Evolutionary conservation across 2,888 invertebrate genomes (phyloP), one percentile per base, ranked within the genome.

Genomic region (Cyaniris semiargus): DNA sequence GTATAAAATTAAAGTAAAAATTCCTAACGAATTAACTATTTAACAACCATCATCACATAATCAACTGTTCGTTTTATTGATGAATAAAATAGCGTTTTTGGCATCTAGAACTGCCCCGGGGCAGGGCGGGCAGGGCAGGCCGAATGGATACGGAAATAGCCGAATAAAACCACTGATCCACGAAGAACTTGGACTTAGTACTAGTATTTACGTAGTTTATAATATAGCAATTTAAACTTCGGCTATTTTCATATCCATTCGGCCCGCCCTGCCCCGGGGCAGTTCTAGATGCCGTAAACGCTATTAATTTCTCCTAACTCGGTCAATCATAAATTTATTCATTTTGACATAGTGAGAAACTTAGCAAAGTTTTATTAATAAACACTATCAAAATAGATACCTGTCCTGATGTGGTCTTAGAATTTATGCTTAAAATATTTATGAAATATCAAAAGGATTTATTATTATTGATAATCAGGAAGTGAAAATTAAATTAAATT

Each of bases 11-110:
- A n/a, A 18, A 38, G 23, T 44, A 44, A 44, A 72, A 21, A 44
- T 38, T 44, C 44, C 1, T 44, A 44, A 21, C 82, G 78, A 80
- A 82, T 81, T 79, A 80, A 78, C 78, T 18, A 53, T 74, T 74
- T 53, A 53, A 27, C 7, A 74, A 74, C 48, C 74, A 74, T 74
- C 48, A 74, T 48, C 74, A 74, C 71, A 38, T 71, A 18, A 53
- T 74, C 74, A 27, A 74, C 44, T 27, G 74, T 53, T 74, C 53
- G 23, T 27, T 48, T 18, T 74, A 74, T 74, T 23, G 27, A 74
- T 74, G 27, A 23, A n/a, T 48, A 6, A 27, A 74, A 23, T 8
- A 4, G 23, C 53, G 15, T n/a, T n/a, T n/a, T n/a, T n/a, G n/a
- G n/a, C n/a, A n/a, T n/a, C n/a, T n/a, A n/a, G n/a, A n/a, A n/a